Evolutionary conservation across 2,797 vertebrate genomes (phyloP).

Genomic region (Megaceryle alcyon): DNA sequence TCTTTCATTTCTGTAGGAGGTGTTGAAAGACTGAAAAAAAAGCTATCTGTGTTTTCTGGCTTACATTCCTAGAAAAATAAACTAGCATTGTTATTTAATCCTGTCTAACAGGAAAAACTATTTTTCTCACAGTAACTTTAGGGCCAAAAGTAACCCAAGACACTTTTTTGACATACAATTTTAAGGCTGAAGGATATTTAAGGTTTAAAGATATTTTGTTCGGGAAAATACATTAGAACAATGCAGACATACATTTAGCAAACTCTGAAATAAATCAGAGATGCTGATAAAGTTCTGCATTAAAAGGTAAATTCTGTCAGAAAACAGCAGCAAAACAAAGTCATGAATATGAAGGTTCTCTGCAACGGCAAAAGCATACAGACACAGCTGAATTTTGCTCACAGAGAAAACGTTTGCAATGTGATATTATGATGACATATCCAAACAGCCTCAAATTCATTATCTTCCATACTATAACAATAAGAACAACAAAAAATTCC

Average conservation of each 20-base stretch:
- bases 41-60: neutral
- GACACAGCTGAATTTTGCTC: neutral
- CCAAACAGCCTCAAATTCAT: neutral
- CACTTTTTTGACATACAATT: neutral
- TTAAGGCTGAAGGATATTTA: neutral
- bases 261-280: neutral
- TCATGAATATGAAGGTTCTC: neutral
- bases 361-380: neutral
- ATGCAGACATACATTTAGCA: neutral
- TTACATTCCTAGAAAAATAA: neutral
- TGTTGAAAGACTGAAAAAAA: neutral
- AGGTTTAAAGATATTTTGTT: neutral
- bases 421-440: neutral
- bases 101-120: neutral
- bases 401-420: neutral
- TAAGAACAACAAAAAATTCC: neutral
- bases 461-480: neutral
- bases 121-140: neutral
- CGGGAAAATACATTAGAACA: neutral
- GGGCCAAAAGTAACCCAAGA: neutral
- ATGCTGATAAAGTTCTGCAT: neutral
- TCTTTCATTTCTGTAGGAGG: neutral
- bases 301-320: neutral
- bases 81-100: neutral
- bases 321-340: neutral